These are phyloP conservation scores for Periophthalmus modestus DNA, from an alignment of 2,113 vertebrate species.

Conservation along the genomic window DNA sequence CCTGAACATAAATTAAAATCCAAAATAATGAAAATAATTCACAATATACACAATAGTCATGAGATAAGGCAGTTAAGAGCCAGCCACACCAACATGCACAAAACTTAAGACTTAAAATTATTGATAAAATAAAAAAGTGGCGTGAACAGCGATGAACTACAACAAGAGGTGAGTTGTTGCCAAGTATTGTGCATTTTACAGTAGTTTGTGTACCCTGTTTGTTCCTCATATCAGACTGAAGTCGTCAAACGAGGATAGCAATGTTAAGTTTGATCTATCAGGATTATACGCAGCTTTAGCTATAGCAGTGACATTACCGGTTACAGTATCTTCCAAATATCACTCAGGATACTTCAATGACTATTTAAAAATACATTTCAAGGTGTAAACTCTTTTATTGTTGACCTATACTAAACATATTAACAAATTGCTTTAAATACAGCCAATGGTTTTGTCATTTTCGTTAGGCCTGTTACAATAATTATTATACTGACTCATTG, in stretches of 20 bases:
- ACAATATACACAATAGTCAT: conserved; percentile 47
- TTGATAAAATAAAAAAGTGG: conserved; percentile 21
- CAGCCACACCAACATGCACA: conserved; percentile 58
- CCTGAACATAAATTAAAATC: conserved; percentile 36
- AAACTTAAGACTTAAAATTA: conserved; percentile 23
- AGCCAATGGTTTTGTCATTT: too few relatives aligned
- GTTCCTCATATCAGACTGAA: conserved; percentile 57
- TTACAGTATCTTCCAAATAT: background rate
- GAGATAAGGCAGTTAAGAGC: conserved; percentile 62
- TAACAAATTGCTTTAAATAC: background rate
- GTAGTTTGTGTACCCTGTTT: conserved; percentile 76
- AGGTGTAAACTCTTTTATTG: background rate
- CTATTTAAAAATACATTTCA: background rate
- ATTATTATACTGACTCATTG: too few relatives aligned
- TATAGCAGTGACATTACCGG: background rate
- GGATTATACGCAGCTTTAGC: conserved; percentile 3
- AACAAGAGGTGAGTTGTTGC: conserved; percentile 65
- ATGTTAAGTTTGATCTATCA: conserved; percentile 6
- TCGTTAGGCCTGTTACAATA: too few relatives aligned
- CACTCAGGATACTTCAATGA: background rate
- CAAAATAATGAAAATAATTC: conserved; percentile 35
- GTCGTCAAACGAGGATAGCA: conserved; percentile 47
- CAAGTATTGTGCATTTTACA: conserved; percentile 61
- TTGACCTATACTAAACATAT: background rate
- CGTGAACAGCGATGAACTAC: conserved; percentile 2